Conservation (phyloP, 2,113 vertebrate species). For the Turdus rufiventris region DNA sequence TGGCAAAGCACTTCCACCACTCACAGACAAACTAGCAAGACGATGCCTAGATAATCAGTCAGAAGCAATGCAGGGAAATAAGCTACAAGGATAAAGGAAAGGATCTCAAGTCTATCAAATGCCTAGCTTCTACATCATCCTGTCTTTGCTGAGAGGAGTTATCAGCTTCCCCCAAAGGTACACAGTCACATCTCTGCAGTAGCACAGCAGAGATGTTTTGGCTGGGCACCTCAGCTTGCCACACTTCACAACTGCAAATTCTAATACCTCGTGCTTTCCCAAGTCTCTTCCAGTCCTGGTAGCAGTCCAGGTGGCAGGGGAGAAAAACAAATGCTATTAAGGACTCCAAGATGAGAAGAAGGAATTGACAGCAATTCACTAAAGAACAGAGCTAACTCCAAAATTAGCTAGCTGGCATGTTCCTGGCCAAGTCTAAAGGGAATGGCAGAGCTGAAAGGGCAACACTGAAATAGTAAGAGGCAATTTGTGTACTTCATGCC, state of each 20-base stretch:
- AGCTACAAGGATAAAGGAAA: neutral
- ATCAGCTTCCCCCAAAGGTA: neutral
- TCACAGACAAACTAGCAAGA: neutral
- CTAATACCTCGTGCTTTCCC: neutral
- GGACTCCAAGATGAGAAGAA: neutral
- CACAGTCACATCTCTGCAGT: neutral
- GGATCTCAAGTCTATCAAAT: neutral
- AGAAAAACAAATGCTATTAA: slow-evolving; percentile 5
- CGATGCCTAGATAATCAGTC: neutral
- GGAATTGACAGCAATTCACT: neutral
- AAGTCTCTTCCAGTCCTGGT: neutral
- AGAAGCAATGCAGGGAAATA: neutral
- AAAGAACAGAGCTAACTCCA: neutral
- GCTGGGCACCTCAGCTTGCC: neutral
- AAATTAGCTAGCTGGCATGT: neutral
- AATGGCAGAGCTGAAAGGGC: neutral
- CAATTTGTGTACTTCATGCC: neutral
- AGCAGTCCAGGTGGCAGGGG: neutral
- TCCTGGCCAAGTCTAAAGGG: neutral
- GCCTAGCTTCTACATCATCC: neutral
- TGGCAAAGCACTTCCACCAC: slow-evolving; percentile 19
- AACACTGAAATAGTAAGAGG: neutral
- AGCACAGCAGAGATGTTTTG: neutral
- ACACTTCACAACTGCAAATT: neutral
- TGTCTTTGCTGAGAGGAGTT: neutral